Evolutionary conservation across 2,797 vertebrate species (phyloP).

Genomic region (Sebastes cheni): DNA sequence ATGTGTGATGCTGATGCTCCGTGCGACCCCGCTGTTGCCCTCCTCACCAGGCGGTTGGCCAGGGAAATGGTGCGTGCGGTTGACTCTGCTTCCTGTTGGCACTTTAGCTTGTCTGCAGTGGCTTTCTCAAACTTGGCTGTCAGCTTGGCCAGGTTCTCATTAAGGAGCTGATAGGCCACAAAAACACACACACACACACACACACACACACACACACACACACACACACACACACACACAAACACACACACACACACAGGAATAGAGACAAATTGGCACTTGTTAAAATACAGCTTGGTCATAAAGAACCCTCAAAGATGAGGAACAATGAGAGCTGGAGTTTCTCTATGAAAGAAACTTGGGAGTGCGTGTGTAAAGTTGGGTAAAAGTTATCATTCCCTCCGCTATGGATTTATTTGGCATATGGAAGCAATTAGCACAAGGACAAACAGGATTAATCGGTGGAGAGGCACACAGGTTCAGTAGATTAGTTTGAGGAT

Average conservation of each 20-base stretch:
- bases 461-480: conserved; percentile 67
- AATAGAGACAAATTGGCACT: conserved; percentile 27
- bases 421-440: conserved; percentile 76
- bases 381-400: conserved; percentile 54
- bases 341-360: conserved; percentile 32
- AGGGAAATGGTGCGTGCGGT: conserved; percentile 90
- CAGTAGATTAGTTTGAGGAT: conserved; percentile 76
- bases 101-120: conserved; percentile 91
- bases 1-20: not conserved
- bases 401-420: conserved; percentile 67
- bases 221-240: conserved; percentile 16
- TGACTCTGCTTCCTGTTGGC: conserved; percentile 92
- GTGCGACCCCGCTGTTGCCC: conserved; percentile 14
- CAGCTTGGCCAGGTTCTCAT: conserved; percentile 92
- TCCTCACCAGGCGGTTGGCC: conserved; percentile 94
- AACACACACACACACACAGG: not conserved
- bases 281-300: conserved; percentile 34
- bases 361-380: conserved; percentile 40
- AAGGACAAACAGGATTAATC: conserved; percentile 82
- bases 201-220: conserved; percentile 12
- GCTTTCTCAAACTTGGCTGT: conserved; percentile 94
- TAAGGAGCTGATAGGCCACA: conserved; percentile 83
- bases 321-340: conserved; percentile 46
- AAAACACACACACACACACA: conserved; percentile 5
- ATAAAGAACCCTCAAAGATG: conserved; percentile 39